Conservation (phyloP, 2,113 vertebrate genomes). For the Tupaia tana region DNA sequence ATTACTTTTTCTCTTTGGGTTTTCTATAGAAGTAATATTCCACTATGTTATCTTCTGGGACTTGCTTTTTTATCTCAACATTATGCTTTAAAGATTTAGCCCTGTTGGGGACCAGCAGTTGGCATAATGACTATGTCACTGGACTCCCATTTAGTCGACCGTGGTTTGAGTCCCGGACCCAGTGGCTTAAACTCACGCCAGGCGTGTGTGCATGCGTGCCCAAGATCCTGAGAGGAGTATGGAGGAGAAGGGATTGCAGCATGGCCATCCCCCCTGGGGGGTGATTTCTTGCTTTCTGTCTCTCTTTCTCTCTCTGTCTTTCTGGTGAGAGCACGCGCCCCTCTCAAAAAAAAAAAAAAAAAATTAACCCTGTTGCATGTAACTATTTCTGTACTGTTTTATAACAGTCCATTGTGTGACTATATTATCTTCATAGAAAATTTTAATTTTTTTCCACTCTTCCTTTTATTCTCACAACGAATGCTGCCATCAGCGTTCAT, state of each 20-base stretch:
- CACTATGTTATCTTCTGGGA: background rate
- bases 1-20: background rate
- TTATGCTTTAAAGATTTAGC: background rate
- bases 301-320: too few relatives aligned
- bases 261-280: too few relatives aligned
- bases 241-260: too few relatives aligned
- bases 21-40: background rate
- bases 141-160: too few relatives aligned
- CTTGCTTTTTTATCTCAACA: slow-evolving; percentile 10
- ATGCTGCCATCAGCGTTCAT: background rate
- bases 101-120: background rate
- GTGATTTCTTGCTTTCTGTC: too few relatives aligned
- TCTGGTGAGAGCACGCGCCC: too few relatives aligned
- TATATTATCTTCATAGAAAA: background rate
- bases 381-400: background rate
- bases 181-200: too few relatives aligned
- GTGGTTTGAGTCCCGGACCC: too few relatives aligned
- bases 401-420: background rate
- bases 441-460: background rate
- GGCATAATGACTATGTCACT: too few relatives aligned
- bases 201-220: too few relatives aligned
- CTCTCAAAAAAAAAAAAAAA: background rate
- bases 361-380: background rate
- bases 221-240: too few relatives aligned
- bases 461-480: background rate